These are phyloP conservation scores for Chrysogorgia sp. DNA, from an alignment of 92 coral and sea anemone genomes.

Conservation along the genomic window DNA sequence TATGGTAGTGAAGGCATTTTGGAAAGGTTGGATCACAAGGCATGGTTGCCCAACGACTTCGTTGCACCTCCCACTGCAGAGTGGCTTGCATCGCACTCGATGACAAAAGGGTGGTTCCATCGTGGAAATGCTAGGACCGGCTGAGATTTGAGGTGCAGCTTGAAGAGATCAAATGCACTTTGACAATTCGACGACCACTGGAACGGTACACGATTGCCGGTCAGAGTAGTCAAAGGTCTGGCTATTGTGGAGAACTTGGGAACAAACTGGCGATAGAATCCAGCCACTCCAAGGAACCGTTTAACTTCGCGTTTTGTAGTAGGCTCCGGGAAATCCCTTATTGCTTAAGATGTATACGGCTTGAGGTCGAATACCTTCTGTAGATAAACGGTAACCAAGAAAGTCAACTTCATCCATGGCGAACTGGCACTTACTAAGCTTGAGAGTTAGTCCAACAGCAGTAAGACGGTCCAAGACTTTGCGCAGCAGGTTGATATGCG, in stretches of 20 bases:
- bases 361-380: too few relatives aligned
- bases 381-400: constrained; percentile 54
- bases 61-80: too few relatives aligned
- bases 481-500: constrained; percentile 47
- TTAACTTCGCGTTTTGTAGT: constrained; percentile 42
- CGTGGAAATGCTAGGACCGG: constrained; percentile 64
- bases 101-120: too few relatives aligned
- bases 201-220: constrained; percentile 34
- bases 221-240: constrained; percentile 48
- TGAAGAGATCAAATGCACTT: constrained; percentile 55
- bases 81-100: too few relatives aligned
- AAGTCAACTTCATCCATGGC: constrained; percentile 41
- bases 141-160: constrained; percentile 43
- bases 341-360: constrained; percentile 31
- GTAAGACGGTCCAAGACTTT: constrained; percentile 34
- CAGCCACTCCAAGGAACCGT: constrained; percentile 69
- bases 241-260: constrained; percentile 53
- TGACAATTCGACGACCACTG: constrained; percentile 60
- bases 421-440: constrained; percentile 47
- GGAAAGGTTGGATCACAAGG: too few relatives aligned
- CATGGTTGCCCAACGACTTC: too few relatives aligned
- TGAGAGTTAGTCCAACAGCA: constrained; percentile 35
- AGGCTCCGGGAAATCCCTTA: constrained; percentile 46
- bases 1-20: too few relatives aligned
- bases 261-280: constrained; percentile 59